Base-by-base conservation (phyloP, 2,797 vertebrate species). In the Phalloptychus januarius region DNA sequence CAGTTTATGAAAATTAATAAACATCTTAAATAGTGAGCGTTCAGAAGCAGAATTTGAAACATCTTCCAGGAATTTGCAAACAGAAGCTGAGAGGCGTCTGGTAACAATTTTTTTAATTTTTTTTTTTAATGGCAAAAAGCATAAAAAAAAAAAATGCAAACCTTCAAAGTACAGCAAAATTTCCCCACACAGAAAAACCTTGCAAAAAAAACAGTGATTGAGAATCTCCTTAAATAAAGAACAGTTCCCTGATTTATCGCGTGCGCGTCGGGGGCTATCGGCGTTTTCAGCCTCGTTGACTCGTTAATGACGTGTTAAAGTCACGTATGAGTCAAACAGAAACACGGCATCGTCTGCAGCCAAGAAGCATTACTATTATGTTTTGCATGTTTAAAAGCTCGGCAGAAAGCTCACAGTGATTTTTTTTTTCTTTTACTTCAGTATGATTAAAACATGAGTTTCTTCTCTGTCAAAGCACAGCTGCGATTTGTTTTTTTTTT, bases 271-370 rank as follows among this genome's bases (percentile, higher is more conserved):
- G 85, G 80, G 83, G 86, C 76, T 71, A 18, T 78, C 77, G 87
- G 82, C 76, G 84, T 82, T 87, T 86, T 87, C 74, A 46, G 82
- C 87, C 85, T 91, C 83, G 79, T 92, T 92, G 91, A 82, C 79
- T 92, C 76, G 69, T 86, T 93, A 93, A 93, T 91, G 92, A 91
- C 87, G 90, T 89, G 89, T 73, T 82, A 78, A 90, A 87, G 83
- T 85, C 88, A 92, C 72, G 74, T 89, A 88, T 92, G 90, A 91
- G 36, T 80, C 83, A 85, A 77, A 89, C 86, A 74, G 88, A 91
- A 92, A 89, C 86, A 69, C 31, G 11, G n/a, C 78, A 83, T 91
- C 83, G 71, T 89, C 82, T 80, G 77, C 77, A 74, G 76, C 65
- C 52, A 78, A 80, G 76, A 54, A 81, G 85, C 82, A 82, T 88